Conservation (phyloP, 2,797 vertebrate genomes). For the Argentina silus region DNA sequence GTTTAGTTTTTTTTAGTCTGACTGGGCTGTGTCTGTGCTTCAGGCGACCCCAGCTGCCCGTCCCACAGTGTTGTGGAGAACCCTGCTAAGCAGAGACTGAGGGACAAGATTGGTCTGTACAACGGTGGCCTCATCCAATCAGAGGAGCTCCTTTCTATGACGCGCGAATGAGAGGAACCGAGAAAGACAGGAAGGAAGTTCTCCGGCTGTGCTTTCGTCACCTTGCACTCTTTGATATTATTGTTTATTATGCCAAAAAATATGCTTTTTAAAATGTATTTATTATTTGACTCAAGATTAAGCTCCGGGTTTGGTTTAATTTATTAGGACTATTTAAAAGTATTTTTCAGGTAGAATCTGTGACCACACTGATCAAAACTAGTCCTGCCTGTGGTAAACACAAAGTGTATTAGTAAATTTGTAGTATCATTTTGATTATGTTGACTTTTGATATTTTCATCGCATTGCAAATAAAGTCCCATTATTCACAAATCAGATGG, state of each 20-base stretch:
- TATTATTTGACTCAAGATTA: not conserved
- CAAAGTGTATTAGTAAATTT: not conserved
- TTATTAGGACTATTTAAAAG: not conserved
- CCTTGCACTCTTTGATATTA: not conserved
- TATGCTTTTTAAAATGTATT: not conserved
- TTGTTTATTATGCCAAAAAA: not conserved
- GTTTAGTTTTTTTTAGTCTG: no score
- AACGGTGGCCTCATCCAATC: conserved; percentile 52
- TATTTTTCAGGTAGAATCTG: not conserved
- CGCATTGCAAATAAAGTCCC: not conserved
- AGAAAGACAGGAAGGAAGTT: not conserved
- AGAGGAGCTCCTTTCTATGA: conserved; percentile 59
- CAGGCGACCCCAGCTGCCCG: conserved; percentile 20
- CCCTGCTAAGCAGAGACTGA: conserved; percentile 48
- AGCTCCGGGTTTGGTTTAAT: no score
- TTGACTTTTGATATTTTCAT: not conserved
- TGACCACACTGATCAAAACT: no score
- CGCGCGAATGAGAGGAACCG: not conserved
- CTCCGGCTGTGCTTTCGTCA: no score
- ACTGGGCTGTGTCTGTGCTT: conserved; percentile 14
- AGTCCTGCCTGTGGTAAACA: no score
- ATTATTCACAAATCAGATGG: not conserved
- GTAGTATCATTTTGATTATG: not conserved
- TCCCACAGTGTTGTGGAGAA: conserved; percentile 36
- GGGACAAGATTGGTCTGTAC: conserved; percentile 54